Percentiles rank a stretch among this genome's conserved stretches.
Conservation (phyloP, 2,888 invertebrate genomes). For the Tanytarsus gracilentus region DNA sequence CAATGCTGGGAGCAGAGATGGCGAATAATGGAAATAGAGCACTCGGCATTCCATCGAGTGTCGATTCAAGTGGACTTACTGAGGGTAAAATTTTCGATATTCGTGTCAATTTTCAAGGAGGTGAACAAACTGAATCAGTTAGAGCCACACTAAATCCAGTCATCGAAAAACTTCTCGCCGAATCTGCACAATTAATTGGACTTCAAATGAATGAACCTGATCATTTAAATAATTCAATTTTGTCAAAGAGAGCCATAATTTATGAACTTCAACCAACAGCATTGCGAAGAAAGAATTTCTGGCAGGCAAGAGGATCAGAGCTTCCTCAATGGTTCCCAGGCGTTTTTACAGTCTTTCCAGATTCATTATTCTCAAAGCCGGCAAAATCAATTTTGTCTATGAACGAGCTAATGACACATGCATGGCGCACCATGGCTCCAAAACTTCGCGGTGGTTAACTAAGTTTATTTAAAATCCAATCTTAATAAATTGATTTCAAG, state of each 20-base stretch:
- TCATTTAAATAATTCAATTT: background rate
- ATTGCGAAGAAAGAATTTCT: constrained; percentile 3
- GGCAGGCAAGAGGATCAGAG: constrained; percentile 1
- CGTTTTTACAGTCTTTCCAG: background rate
- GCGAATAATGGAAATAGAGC: background rate
- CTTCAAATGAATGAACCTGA: background rate
- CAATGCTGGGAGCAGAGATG: background rate
- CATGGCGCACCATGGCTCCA: constrained; percentile 15
- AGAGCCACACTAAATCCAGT: background rate
- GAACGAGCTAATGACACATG: background rate
- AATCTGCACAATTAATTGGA: background rate
- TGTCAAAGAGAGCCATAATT: background rate
- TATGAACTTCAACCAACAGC: background rate
- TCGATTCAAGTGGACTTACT: background rate
- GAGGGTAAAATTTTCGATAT: background rate
- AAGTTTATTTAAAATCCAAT: too few species aligned
- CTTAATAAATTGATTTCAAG: too few species aligned
- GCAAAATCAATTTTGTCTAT: background rate
- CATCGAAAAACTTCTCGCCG: background rate
- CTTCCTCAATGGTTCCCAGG: constrained; percentile 18
- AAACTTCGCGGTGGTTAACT: too few species aligned
- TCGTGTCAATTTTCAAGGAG: background rate
- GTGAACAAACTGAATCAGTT: background rate
- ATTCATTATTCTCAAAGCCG: background rate
- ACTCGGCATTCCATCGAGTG: background rate